Base-by-base conservation (phyloP, 1,140 invertebrate genomes). In the Zaprionus gabonicus region DNA sequence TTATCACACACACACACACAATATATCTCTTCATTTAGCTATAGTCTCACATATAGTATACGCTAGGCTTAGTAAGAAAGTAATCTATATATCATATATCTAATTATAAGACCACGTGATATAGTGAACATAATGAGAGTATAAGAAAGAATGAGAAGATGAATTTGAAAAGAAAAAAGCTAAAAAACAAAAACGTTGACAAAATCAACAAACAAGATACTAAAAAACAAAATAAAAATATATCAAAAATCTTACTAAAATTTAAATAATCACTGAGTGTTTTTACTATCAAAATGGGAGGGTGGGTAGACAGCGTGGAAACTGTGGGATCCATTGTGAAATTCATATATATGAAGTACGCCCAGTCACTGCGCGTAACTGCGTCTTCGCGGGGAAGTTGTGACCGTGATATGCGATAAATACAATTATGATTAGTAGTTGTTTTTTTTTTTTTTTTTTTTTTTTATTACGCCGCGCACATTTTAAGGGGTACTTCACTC, bases 51-150 rank as follows among this genome's bases (percentile, higher is more conserved):
- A 56, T 36, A 56, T 64, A 57, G 23, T 53, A 53, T 82, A 79
- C 74, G 70, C 66, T 76, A 58, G 55, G 27, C 64, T 84, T 78
- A 67, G 56, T 70, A 83, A 80, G 59, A 49, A 77, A 83, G 83
- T 66, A 69, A 72, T 76, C 71, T 67, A 60, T 59, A 28, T 67
- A 67, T 59, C n/a, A 57, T n/a, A 71, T 44, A 66, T 46, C 59
- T 86, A 86, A 62, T 88, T 71, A 46, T 88, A 88, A 88, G 84
- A 71, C 85, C 85, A 88, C 85, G 84, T 88, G 84, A 88, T 88
- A 88, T 88, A 88, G 84, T 81, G 51, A 88, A 76, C 85, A 90
- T 88, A 88, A 88, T 90, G 75, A 88, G 85, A 71, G 74, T 88
- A 81, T 87, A 88, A 88, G 84, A 80, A 65, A 80, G 62, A 71